Conservation (phyloP, 1,140 invertebrate genomes). For the Ostrea edulis region DNA sequence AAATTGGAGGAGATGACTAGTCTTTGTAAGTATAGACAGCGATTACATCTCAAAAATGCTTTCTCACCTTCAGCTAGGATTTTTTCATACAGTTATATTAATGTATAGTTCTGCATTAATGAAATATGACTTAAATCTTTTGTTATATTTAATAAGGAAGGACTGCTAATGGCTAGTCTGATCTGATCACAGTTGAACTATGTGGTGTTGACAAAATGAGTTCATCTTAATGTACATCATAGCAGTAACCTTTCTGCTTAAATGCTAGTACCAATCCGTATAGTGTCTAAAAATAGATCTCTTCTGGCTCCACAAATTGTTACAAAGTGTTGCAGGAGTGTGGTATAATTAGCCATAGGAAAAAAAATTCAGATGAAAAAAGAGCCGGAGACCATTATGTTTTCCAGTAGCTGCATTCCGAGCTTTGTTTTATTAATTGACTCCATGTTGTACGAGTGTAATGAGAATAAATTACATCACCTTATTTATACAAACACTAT, state of each 20-base stretch:
- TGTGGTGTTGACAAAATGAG: neutral
- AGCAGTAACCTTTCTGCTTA: conserved; percentile 1
- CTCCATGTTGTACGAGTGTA: neutral
- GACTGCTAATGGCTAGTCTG: too few species aligned
- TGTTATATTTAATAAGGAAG: too few species aligned
- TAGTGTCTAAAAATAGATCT: neutral
- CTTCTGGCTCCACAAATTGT: conserved; percentile 27
- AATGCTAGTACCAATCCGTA: neutral
- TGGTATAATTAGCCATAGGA: neutral
- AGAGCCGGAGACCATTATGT: neutral
- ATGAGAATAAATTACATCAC: conserved; percentile 1
- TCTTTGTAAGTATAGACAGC: too few species aligned
- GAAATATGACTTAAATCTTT: too few species aligned
- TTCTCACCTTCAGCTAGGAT: too few species aligned
- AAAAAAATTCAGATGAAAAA: neutral
- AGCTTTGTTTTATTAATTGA: conserved; percentile 8
- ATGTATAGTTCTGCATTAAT: too few species aligned
- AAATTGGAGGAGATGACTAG: too few species aligned
- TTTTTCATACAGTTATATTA: too few species aligned
- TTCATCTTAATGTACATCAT: neutral
- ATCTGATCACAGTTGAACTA: too few species aligned
- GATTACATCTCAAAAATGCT: too few species aligned
- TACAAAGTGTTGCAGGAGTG: conserved; percentile 27
- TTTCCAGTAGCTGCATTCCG: neutral
- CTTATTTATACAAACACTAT: conserved; percentile 3